Evolutionary conservation across 2,888 invertebrate species (phyloP).

Genomic region (Epinotia demarniana): DNA sequence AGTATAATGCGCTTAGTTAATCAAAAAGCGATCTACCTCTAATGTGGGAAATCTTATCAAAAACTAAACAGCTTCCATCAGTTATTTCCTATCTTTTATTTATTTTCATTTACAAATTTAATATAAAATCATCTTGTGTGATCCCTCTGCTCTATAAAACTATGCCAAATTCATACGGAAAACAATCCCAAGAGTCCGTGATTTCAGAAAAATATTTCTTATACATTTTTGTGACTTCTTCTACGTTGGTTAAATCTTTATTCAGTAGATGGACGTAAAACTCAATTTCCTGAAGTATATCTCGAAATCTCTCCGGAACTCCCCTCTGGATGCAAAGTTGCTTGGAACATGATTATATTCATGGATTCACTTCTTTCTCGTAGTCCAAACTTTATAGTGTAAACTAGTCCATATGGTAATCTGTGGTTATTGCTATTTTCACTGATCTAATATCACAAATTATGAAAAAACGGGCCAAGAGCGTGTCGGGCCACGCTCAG

Average conservation of each 20-base stretch:
- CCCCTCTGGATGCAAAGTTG: slow-evolving; percentile 7
- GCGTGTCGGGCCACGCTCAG: too few relatives aligned
- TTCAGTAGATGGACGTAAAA: slow-evolving; percentile 23
- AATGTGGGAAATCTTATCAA: too few relatives aligned
- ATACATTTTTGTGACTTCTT: background rate
- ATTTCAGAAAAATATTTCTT: slow-evolving; percentile 10
- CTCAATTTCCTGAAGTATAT: slow-evolving; percentile 16
- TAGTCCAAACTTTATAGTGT: background rate
- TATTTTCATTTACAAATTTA: too few relatives aligned
- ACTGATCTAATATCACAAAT: too few relatives aligned
- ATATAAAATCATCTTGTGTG: background rate
- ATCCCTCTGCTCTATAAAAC: background rate
- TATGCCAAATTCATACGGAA: background rate
- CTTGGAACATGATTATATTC: slow-evolving; percentile 16
- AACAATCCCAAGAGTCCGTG: background rate
- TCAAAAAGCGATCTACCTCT: too few relatives aligned
- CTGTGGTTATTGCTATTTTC: too few relatives aligned
- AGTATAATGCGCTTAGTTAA: too few relatives aligned
- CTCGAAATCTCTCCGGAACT: slow-evolving; percentile 5
- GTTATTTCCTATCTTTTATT: too few relatives aligned
- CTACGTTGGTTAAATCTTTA: slow-evolving; percentile 12
- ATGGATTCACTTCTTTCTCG: slow-evolving; percentile 2
- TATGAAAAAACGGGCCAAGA: too few relatives aligned
- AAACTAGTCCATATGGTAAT: background rate
- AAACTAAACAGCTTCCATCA: too few relatives aligned